Evolutionary conservation across 2,888 invertebrate species (phyloP), one percentile per base, ranked within the genome.

Genomic region (Syritta pipiens): DNA sequence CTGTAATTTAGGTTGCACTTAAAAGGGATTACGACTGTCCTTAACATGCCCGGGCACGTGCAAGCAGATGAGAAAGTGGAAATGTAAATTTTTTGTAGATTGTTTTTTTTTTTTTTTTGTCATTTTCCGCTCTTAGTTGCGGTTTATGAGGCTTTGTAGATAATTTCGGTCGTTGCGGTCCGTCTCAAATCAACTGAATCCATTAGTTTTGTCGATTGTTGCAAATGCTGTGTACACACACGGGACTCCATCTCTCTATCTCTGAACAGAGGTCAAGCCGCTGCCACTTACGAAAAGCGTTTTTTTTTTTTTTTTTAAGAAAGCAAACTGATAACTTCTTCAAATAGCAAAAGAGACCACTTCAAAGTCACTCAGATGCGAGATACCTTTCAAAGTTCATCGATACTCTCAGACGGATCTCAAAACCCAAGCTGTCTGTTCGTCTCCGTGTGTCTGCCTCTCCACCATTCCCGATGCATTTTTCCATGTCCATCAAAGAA

Each of bases 181-280:
- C n/a, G n/a, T n/a, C n/a, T n/a, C n/a, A n/a, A n/a, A n/a, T n/a
- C n/a, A n/a, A n/a, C n/a, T n/a, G n/a, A n/a, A n/a, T n/a, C n/a
- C n/a, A n/a, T n/a, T n/a, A n/a, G n/a, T n/a, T n/a, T n/a, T n/a
- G n/a, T n/a, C n/a, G n/a, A n/a, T n/a, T n/a, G n/a, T n/a, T n/a
- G n/a, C n/a, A n/a, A n/a, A n/a, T n/a, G n/a, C n/a, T n/a, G n/a
- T n/a, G n/a, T n/a, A n/a, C n/a, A n/a, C n/a, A n/a, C n/a, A n/a
- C n/a, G n/a, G n/a, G 28, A 20, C 20, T 28, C 3, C 26, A 49
- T 42, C 48, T 32, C 22, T 32, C 24, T 37, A 12, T 26, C 28
- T 28, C 19, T 35, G n/a, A 12, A 17, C 53, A 40, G 46, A 77
- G 72, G 77, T 72, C 77, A 72, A 77, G 53, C n/a, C 17, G 32